Percentiles rank a stretch among this genome's conserved stretches.
These are phyloP conservation scores for Equus przewalskii DNA, from an alignment of 2,113 vertebrate species.

Conservation along the genomic window DNA sequence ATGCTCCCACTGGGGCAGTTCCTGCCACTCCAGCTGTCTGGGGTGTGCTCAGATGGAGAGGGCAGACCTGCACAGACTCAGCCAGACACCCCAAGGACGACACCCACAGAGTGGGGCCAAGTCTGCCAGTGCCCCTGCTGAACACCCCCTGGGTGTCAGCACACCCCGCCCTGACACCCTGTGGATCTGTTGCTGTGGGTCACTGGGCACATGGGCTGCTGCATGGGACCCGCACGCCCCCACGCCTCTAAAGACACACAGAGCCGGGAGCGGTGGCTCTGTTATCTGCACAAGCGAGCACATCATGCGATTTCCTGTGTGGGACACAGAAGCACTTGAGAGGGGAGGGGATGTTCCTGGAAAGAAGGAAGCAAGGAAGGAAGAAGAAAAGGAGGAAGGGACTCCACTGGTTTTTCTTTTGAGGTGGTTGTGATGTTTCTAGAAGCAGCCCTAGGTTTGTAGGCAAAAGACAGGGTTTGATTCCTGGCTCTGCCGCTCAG, in stretches of 20 bases:
- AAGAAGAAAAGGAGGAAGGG: background rate
- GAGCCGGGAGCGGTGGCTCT: background rate
- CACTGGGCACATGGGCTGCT: background rate
- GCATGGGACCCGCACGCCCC: background rate
- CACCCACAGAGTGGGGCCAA: background rate
- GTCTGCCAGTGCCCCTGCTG: background rate
- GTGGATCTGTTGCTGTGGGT: background rate
- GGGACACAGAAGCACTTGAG: slow-evolving; percentile 34
- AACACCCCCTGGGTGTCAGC: background rate
- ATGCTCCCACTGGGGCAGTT: rapidly evolving
- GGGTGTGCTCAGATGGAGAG: background rate
- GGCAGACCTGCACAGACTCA: background rate
- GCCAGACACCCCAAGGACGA: background rate
- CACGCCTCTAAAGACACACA: background rate
- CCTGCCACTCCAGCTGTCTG: background rate
- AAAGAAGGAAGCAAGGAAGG: slow-evolving; percentile 51
- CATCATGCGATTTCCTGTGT: slow-evolving; percentile 65
- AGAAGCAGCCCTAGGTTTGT: background rate
- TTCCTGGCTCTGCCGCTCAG: background rate
- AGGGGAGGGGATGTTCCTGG: slow-evolving; percentile 22
- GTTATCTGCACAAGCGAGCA: slow-evolving; percentile 47
- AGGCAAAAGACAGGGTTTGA: background rate
- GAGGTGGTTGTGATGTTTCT: slow-evolving; percentile 19
- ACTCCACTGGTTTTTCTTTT: background rate
- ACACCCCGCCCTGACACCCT: background rate